Evolutionary conservation across 2,888 invertebrate genomes (phyloP), one percentile per base, ranked within the genome.

Genomic region (Entomobrya multifasciata): DNA sequence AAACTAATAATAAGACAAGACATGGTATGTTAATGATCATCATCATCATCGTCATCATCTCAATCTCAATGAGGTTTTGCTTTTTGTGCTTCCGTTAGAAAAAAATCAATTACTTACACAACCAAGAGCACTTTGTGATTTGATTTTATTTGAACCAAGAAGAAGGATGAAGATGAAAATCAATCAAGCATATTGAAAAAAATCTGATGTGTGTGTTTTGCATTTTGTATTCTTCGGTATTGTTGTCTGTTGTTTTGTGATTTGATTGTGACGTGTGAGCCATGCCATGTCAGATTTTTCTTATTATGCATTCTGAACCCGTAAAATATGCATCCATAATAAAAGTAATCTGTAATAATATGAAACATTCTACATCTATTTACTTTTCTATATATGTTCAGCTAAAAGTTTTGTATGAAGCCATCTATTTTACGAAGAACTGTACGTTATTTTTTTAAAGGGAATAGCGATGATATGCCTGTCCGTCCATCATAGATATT

Each of bases 161-260:
- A 57, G 76, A 76, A 36, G 4, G 36, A 36, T 36, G 36, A 36
- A 8, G 36, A 36, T 36, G 36, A 88, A 89, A 90, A 89, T 89
- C 90, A 90, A 90, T 90, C 90, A 90, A 90, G 85, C 89, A 85
- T 87, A 36, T 36, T 36, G 87, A 87, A 87, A 89, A 89, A 86
- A 86, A 36, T 6, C 4, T 86, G 80, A 86, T 80, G 20, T 86
- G 52, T 72, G 36, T 36, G 36, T 36, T 36, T 36, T n/a, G 36
- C 4, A 36, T 36, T 36, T 36, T 36, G 4, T 8, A 36, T 36
- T 36, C 8, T 4, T 6, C 36, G 4, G 86, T 70, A 80, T 65
- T 86, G 86, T 65, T 65, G 86, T 65, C 52, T 80, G 57, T 36
- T 55, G 77, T 55, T 44, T 62, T 30, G 8, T 36, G 36, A 36